phyloP scores from a whole-genome alignment of 2,888 invertebrate species.

The Metellina segmentata region DNA sequence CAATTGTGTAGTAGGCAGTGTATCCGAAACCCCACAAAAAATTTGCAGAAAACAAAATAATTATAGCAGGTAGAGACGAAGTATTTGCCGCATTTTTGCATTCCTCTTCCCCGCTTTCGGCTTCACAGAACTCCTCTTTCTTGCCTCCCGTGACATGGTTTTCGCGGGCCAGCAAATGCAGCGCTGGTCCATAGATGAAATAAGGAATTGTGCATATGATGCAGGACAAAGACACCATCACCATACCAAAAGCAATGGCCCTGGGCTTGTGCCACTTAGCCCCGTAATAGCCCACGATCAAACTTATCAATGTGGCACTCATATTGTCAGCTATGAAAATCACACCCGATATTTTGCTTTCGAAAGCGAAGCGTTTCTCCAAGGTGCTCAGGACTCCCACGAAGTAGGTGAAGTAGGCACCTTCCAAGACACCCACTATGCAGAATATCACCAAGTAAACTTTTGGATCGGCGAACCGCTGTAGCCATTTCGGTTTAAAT shows the following conservation, averaged over 20 bases:
- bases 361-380: slow-evolving; percentile 78
- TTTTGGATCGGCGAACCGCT: slow-evolving; percentile 77
- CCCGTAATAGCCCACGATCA: slow-evolving; percentile 77
- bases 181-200: slow-evolving; percentile 77
- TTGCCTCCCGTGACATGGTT: neutral
- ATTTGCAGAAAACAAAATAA: slow-evolving; percentile 76
- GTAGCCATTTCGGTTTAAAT: slow-evolving; percentile 78
- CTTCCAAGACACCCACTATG: slow-evolving; percentile 77
- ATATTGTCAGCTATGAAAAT: slow-evolving; percentile 78
- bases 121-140: slow-evolving; percentile 59
- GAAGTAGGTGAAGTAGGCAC: slow-evolving; percentile 77
- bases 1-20: slow-evolving; percentile 77
- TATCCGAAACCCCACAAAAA: slow-evolving; percentile 78
- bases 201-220: slow-evolving; percentile 76
- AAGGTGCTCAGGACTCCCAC: slow-evolving; percentile 77
- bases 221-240: slow-evolving; percentile 72
- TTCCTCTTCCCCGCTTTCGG: slow-evolving; percentile 7
- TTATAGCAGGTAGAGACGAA: slow-evolving; percentile 73
- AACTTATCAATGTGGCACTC: slow-evolving; percentile 68
- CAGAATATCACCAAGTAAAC: slow-evolving; percentile 77
- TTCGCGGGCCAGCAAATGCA: slow-evolving; percentile 58
- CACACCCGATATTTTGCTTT: slow-evolving; percentile 77
- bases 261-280: slow-evolving; percentile 76
- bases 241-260: slow-evolving; percentile 73
- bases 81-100: slow-evolving; percentile 25